Percentiles rank a stretch among this genome's conserved stretches.
Evolutionary conservation across 2,888 invertebrate species (phyloP).

Genomic region (Tuta absoluta): DNA sequence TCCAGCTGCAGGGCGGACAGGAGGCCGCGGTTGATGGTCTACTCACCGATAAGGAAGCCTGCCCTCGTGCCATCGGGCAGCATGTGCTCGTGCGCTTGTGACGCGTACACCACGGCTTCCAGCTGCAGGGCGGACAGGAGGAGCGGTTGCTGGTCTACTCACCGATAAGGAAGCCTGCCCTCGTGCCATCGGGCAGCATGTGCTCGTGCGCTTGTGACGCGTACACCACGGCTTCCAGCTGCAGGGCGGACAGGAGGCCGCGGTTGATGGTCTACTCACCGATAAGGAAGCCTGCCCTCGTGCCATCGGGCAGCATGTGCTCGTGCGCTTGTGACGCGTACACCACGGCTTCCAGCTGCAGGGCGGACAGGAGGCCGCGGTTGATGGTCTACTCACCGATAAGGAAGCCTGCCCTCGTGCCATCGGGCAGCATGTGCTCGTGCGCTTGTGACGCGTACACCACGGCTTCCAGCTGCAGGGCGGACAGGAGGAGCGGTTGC

Average conservation of each 20-base stretch:
- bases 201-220: too few species aligned
- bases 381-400: slow-evolving; percentile 91
- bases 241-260: too few species aligned
- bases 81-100: too few species aligned
- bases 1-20: slow-evolving; percentile 98
- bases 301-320: slow-evolving; percentile 94
- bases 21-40: slow-evolving; percentile 90
- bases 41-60: slow-evolving; percentile 92
- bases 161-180: too few species aligned
- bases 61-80: too few species aligned
- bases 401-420: slow-evolving; percentile 91
- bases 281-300: slow-evolving; percentile 90
- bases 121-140: too few species aligned
- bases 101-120: too few species aligned
- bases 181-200: too few species aligned
- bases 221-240: too few species aligned
- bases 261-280: too few species aligned
- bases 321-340: slow-evolving; percentile 99
- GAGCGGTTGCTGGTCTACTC: too few species aligned
- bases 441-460: slow-evolving; percentile 99
- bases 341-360: slow-evolving; percentile 98
- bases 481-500: slow-evolving; percentile 93
- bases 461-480: slow-evolving; percentile 97
- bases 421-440: slow-evolving; percentile 94
- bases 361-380: slow-evolving; percentile 93